Percentiles rank a stretch among this genome's conserved stretches.
Evolutionary conservation across 2,797 vertebrate genomes (phyloP).

Genomic region (Gambelia wislizenii): DNA sequence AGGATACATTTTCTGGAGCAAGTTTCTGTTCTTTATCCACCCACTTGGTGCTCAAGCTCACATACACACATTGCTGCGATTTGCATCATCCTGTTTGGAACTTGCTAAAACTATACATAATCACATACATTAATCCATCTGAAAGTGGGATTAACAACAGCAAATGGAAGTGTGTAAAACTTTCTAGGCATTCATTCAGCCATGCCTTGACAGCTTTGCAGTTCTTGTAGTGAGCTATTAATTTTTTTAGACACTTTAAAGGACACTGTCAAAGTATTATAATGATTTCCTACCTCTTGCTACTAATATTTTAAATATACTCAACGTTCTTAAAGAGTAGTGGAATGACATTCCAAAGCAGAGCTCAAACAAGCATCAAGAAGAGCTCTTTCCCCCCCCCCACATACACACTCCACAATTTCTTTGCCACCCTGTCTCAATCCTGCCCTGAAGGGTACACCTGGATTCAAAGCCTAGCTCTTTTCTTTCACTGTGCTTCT

Average conservation of each 20-base stretch:
- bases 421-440: slow-evolving; percentile 64
- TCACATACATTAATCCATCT: slow-evolving; percentile 73
- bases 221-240: slow-evolving; percentile 65
- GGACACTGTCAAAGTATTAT: slow-evolving; percentile 66
- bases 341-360: slow-evolving; percentile 70
- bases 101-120: slow-evolving; percentile 69
- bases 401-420: neutral
- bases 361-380: slow-evolving; percentile 61
- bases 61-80: slow-evolving; percentile 48
- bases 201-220: slow-evolving; percentile 67
- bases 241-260: slow-evolving; percentile 71
- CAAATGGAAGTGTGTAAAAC: slow-evolving; percentile 67
- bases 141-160: slow-evolving; percentile 65
- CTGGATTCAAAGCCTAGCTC: slow-evolving; percentile 64
- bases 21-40: neutral
- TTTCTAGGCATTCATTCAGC: slow-evolving; percentile 66
- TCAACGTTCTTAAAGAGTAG: slow-evolving; percentile 65
- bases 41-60: slow-evolving; percentile 14
- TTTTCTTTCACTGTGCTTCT: slow-evolving; percentile 51
- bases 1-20: neutral
- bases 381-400: slow-evolving; percentile 45
- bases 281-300: slow-evolving; percentile 57
- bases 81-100: slow-evolving; percentile 43
- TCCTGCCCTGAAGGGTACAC: slow-evolving; percentile 75
- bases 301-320: slow-evolving; percentile 71